These are phyloP conservation scores for Cataglyphis livida DNA, from an alignment of 2,888 invertebrate genomes.

Conservation along the genomic window DNA sequence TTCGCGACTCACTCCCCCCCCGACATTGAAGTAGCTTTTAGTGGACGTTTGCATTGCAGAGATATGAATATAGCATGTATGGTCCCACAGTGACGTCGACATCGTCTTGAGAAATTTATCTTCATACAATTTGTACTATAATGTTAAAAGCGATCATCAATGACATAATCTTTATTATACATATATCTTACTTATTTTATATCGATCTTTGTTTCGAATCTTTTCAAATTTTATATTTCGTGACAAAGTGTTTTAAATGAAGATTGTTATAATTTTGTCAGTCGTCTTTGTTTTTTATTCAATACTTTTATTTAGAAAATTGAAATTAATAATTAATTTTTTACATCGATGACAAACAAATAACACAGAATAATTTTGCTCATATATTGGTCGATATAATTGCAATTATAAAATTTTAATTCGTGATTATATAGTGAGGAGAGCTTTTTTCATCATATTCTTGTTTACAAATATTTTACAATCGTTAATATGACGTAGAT, in stretches of 20 bases:
- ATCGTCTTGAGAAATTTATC: neutral
- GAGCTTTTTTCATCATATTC: neutral
- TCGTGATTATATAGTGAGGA: neutral
- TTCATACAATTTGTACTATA: neutral
- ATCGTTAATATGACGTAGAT: neutral
- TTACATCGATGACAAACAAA: neutral
- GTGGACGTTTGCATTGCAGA: slow-evolving; percentile 68
- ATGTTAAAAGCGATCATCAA: neutral
- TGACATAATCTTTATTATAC: slow-evolving; percentile 13
- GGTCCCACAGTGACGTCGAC: neutral
- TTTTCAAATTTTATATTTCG: neutral
- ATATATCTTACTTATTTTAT: neutral
- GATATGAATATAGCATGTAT: slow-evolving; percentile 51
- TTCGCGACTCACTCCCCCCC: slow-evolving; percentile 25
- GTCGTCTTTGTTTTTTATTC: neutral
- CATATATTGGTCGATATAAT: neutral
- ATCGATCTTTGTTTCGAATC: neutral
- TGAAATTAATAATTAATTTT: neutral
- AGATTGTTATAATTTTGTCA: neutral
- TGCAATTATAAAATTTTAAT: neutral
- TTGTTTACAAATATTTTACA: neutral
- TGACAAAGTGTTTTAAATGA: neutral
- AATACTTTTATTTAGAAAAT: neutral
- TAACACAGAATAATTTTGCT: neutral
- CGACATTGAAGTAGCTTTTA: slow-evolving; percentile 56